Base-by-base conservation (phyloP, 2,797 vertebrate species). In the Taeniopygia guttata region DNA sequence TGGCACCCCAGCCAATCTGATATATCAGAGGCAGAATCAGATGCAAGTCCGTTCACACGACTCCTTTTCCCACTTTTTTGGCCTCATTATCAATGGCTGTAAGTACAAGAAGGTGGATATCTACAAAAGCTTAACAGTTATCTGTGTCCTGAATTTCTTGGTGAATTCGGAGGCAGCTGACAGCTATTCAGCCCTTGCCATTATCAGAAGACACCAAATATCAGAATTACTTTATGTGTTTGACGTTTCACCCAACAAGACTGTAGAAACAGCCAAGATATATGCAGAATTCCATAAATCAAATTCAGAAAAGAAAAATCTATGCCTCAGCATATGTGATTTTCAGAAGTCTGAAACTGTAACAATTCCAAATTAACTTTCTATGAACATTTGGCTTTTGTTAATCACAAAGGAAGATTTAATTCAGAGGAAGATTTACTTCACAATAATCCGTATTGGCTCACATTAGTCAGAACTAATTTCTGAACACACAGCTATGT, bases 1-100 rank as follows among this genome's bases (percentile, higher is more conserved):
- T 96, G 93, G 95, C 95, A 93, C 84, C 80, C 26, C 82, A 84
- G 55, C 56, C 87, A 94, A 52, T 79, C 76, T 30, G 34, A 87
- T 43, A 91, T 29, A 84, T 90, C 63, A 94, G 55, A 94, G 67
- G 40, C 69, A 76, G 73, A 77, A 84, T 20, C 2, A 2, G 54
- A 84, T 87, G 84, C 59, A 58, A 77, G 49, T 46, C 27, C 0
- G 3, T 23, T 89, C 87, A 77, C 34, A 38, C 94, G 95, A 81
- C 36, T 58, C 67, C 77, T 87, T 92, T 93, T n/a, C 34, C 62
- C 43, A 55, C 48, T 83, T 87, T 63, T 59, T 83, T 17, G 52
- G 56, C 43, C 66, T 88, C 70, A n/a, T 84, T 94, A 94, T 72
- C 79, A 88, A 82, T 45, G 40, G 52, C 16, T 82, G 5, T 63